Evolutionary conservation across 2,797 vertebrate species (phyloP).

Genomic region (Mus minutoides): DNA sequence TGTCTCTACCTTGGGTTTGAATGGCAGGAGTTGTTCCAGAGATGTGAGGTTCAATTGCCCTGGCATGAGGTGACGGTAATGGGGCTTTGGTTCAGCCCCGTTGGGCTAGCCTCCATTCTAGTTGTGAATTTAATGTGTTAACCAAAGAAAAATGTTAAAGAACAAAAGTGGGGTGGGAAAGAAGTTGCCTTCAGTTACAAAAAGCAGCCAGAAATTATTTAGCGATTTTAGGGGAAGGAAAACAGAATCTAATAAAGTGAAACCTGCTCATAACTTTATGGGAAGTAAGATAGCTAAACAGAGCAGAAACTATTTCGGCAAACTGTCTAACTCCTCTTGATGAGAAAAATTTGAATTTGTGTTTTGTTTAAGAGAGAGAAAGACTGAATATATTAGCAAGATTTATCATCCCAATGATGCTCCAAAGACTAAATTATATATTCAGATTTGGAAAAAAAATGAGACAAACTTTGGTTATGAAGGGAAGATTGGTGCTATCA

Average conservation of each 20-base stretch:
- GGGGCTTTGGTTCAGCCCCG: neutral
- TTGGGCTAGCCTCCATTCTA: neutral
- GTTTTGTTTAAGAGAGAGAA: neutral
- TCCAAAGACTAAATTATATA: neutral
- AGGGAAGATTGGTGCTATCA: neutral
- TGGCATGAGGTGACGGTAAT: neutral
- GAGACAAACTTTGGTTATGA: neutral
- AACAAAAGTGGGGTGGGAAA: neutral
- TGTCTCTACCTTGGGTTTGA: neutral
- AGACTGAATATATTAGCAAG: neutral
- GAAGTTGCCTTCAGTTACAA: neutral
- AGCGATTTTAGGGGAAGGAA: neutral
- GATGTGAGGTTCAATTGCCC: fast-evolving
- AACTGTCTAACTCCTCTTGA: neutral
- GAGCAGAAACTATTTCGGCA: conserved; percentile 30
- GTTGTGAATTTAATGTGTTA: neutral
- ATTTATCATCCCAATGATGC: neutral
- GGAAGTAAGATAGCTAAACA: conserved; percentile 16
- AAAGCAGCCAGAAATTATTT: conserved; percentile 4
- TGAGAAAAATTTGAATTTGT: neutral
- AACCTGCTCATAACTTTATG: neutral
- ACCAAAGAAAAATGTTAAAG: neutral
- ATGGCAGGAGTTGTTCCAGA: neutral
- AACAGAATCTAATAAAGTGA: neutral
- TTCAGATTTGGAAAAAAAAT: neutral